Evolutionary conservation across 2,888 invertebrate species (phyloP), one percentile per base, ranked within the genome.

Genomic region (Ctena decussata): DNA sequence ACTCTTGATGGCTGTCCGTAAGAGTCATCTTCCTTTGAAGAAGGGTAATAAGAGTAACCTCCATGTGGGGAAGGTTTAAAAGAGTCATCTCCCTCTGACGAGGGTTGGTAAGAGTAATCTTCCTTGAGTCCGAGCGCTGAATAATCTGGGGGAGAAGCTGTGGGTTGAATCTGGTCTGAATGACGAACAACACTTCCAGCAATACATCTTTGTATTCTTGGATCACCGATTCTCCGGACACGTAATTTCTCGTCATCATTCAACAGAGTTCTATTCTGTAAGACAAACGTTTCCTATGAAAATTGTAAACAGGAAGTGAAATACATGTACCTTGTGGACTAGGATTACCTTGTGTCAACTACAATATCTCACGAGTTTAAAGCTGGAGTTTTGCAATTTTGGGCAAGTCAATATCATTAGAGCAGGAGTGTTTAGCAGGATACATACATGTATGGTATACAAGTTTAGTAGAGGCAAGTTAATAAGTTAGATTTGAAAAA

Each of bases 191-290:
- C 84, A 41, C 80, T 80, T 37, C 72, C 80, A 35, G 80, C 83
- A 27, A 75, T 69, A 60, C 80, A 79, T 76, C 82, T 70, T 21
- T 82, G 82, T 39, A 44, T 27, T 41, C 84, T 74, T 12, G 60
- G 32, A 71, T 73, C 71, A 30, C 77, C 53, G 8, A 85, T 73
- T 53, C 80, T 57, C 65, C 78, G 37, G 0, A 87, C 82, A 75
- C 72, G 46, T 2, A 46, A 35, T 41, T 72, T 76, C 12, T 87
- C 87, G 0, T 87, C 87, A 11, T 87, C 84, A 11, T 57, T 30
- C 39, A 84, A 80, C 32, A 87, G 69, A 39, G 84, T 78, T 75
- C 77, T 73, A 71, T 84, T 84, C 84, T 84, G 70, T 24, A 84
- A 77, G n/a, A n/a, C n/a, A n/a, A n/a, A n/a, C n/a, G n/a, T n/a